Conservation (phyloP, 2,113 vertebrate genomes). For the Protobothrops flavoviridis region DNA sequence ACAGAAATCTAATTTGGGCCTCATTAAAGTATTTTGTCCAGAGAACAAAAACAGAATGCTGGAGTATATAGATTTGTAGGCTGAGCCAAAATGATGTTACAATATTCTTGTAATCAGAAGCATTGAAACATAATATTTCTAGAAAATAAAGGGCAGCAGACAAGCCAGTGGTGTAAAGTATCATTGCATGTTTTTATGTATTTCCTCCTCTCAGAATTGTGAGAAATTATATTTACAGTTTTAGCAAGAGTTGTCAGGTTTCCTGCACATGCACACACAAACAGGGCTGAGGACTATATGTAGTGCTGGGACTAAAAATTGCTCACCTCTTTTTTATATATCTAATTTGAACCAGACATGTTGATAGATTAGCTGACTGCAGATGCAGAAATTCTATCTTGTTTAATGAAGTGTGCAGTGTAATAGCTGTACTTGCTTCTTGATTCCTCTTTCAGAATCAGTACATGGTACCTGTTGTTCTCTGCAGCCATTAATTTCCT, state of each 20-base stretch:
- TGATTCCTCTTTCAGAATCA: neutral
- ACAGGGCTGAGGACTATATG: neutral
- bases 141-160: neutral
- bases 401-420: neutral
- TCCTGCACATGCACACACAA: neutral
- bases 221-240: neutral
- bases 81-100: neutral
- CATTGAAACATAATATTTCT: neutral
- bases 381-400: neutral
- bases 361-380: neutral
- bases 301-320: neutral
- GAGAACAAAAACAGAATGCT: neutral
- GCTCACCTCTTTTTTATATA: neutral
- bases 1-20: neutral
- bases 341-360: neutral
- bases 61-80: neutral
- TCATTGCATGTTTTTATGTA: neutral
- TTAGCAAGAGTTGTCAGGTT: neutral
- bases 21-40: neutral
- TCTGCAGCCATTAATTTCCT: neutral
- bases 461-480: neutral
- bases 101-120: neutral
- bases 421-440: neutral
- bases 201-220: neutral
- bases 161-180: neutral